Percentiles rank a stretch among this genome's conserved stretches.
These are phyloP conservation scores for Lophura nycthemera DNA, from an alignment of 2,113 vertebrate genomes.

Conservation along the genomic window DNA sequence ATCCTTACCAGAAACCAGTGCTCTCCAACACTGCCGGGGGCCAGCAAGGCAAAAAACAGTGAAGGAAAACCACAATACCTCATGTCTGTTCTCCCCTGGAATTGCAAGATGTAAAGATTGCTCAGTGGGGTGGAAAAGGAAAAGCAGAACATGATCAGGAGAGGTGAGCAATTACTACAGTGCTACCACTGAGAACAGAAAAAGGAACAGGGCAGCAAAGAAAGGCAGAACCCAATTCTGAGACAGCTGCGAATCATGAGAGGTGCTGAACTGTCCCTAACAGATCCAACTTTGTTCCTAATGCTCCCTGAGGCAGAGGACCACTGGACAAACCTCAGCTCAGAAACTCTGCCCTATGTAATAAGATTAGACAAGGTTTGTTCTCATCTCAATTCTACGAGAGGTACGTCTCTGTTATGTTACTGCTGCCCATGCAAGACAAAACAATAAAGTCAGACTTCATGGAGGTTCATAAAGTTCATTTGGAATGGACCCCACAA, in stretches of 20 bases:
- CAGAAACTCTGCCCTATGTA: background rate
- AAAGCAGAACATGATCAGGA: background rate
- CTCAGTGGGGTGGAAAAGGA: background rate
- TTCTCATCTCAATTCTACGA: background rate
- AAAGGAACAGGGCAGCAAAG: no score
- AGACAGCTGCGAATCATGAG: background rate
- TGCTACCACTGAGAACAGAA: background rate
- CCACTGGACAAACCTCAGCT: background rate
- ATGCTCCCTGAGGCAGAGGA: background rate
- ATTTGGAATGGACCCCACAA: background rate
- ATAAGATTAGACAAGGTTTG: rapidly evolving
- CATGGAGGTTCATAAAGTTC: background rate
- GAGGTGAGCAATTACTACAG: background rate
- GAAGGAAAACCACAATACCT: rapidly evolving
- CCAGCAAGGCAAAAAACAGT: background rate
- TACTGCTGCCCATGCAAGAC: background rate
- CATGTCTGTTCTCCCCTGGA: background rate
- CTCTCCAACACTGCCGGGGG: background rate
- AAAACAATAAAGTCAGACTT: background rate
- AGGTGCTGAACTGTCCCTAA: background rate
- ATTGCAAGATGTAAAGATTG: rapidly evolving
- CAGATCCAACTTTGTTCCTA: background rate
- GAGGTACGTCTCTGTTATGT: background rate
- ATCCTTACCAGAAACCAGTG: rapidly evolving
- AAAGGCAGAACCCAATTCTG: background rate